These are phyloP conservation scores for Xenopus petersii DNA, from an alignment of 2,797 vertebrate species.

Conservation along the genomic window DNA sequence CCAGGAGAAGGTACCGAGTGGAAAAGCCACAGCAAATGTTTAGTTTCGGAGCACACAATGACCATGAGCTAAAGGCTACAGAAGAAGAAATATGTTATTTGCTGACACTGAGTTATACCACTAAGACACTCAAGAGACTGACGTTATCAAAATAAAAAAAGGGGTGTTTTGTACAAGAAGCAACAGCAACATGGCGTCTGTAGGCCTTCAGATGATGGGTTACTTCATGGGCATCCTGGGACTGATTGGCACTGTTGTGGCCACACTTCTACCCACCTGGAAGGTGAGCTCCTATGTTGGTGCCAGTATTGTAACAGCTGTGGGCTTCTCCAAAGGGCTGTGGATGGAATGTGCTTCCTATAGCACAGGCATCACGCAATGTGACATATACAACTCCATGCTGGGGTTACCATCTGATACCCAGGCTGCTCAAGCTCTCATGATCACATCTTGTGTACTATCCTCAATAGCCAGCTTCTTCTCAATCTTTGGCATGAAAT, in stretches of 20 bases:
- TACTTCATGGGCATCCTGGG: constrained; percentile 83
- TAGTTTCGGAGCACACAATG: background rate
- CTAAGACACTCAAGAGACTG: background rate
- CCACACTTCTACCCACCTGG: constrained; percentile 88
- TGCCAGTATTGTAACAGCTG: constrained; percentile 87
- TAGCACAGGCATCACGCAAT: constrained; percentile 93
- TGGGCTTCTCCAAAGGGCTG: constrained; percentile 84
- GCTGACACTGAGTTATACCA: background rate
- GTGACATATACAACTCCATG: constrained; percentile 92
- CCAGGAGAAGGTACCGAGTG: background rate
- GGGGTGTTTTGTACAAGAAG: background rate
- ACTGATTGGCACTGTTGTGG: constrained; percentile 75
- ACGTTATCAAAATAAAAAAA: background rate
- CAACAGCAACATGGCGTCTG: constrained; percentile 72
- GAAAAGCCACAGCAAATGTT: no score
- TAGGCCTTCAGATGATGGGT: constrained; percentile 84
- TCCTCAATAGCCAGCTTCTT: constrained; percentile 74
- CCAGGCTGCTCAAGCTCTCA: constrained; percentile 86
- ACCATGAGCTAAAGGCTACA: background rate
- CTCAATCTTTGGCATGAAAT: constrained; percentile 83
- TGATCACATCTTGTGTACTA: constrained; percentile 84
- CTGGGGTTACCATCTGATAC: constrained; percentile 80
- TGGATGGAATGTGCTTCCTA: constrained; percentile 95
- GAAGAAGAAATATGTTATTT: background rate
- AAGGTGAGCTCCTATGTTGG: constrained; percentile 83